Conservation (phyloP, 30 jellyfish, hydroid and myxozoan species). For the Aurelia coerulea region DNA sequence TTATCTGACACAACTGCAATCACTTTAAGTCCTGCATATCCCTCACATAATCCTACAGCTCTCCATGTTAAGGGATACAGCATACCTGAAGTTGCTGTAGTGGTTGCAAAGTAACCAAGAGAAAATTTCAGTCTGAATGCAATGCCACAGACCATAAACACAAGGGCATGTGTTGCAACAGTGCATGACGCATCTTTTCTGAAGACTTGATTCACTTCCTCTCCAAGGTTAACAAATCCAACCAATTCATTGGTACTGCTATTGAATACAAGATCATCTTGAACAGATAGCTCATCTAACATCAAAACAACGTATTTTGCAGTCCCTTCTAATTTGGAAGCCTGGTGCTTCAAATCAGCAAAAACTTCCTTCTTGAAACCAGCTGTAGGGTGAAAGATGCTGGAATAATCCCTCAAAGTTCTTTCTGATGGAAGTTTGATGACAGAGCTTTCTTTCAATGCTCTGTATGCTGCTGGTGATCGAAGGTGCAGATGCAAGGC, state of each 20-base stretch:
- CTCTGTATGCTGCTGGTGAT: too few species aligned
- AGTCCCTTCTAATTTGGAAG: too few species aligned
- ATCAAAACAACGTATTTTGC: constrained; percentile 50
- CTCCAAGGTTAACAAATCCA: constrained; percentile 52
- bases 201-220: constrained; percentile 42
- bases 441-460: too few species aligned
- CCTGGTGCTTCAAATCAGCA: too few species aligned
- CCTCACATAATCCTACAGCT: constrained; percentile 38
- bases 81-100: constrained; percentile 43
- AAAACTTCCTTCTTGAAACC: too few species aligned
- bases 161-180: constrained; percentile 53
- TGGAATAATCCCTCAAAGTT: too few species aligned
- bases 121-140: constrained; percentile 48
- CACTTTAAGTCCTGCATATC: constrained; percentile 42
- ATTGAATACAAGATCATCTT: constrained; percentile 46
- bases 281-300: constrained; percentile 49
- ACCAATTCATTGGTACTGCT: constrained; percentile 29
- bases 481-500: too few species aligned
- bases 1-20: constrained; percentile 43
- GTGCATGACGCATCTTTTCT: constrained; percentile 9
- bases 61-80: constrained; percentile 48
- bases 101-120: constrained; percentile 54
- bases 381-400: too few species aligned
- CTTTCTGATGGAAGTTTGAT: too few species aligned
- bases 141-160: constrained; percentile 51